Evolutionary conservation across 92 coral and sea anemone genomes (phyloP).

Genomic region (Porites evermanni): DNA sequence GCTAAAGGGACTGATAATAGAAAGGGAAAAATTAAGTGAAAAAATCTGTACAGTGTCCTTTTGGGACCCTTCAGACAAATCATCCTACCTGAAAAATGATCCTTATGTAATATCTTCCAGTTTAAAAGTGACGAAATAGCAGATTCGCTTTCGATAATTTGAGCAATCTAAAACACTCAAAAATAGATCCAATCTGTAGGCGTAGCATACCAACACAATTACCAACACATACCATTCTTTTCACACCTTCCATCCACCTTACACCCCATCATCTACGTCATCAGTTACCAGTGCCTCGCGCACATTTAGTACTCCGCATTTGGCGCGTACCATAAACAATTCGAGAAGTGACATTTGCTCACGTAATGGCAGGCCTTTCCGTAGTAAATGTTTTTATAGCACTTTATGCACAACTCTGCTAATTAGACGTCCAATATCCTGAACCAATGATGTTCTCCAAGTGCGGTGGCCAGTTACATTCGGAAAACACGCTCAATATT

Average conservation of each 20-base stretch:
- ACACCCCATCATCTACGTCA: not conserved
- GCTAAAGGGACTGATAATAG: too few species aligned
- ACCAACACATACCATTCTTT: not conserved
- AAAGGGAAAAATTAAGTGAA: too few species aligned
- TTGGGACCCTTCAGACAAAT: too few species aligned
- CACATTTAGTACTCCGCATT: not conserved
- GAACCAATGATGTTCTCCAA: slow-evolving; percentile 21
- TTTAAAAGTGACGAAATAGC: too few species aligned
- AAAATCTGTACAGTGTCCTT: too few species aligned
- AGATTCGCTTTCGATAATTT: too few species aligned
- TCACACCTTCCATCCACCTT: not conserved
- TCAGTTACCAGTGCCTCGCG: slow-evolving; percentile 22
- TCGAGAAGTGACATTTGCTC: slow-evolving; percentile 7
- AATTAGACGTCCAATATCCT: not conserved
- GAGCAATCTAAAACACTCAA: too few species aligned
- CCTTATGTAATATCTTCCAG: too few species aligned
- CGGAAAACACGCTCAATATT: slow-evolving; percentile 27
- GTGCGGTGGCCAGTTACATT: slow-evolving; percentile 8
- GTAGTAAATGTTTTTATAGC: not conserved
- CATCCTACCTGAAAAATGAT: too few species aligned
- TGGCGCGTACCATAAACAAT: slow-evolving; percentile 31
- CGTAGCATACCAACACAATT: too few species aligned
- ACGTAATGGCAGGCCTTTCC: not conserved
- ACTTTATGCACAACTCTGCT: not conserved
- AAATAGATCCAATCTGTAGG: too few species aligned